phyloP scores from a whole-genome alignment of 2,113 vertebrate genomes.

The Lota lota region DNA sequence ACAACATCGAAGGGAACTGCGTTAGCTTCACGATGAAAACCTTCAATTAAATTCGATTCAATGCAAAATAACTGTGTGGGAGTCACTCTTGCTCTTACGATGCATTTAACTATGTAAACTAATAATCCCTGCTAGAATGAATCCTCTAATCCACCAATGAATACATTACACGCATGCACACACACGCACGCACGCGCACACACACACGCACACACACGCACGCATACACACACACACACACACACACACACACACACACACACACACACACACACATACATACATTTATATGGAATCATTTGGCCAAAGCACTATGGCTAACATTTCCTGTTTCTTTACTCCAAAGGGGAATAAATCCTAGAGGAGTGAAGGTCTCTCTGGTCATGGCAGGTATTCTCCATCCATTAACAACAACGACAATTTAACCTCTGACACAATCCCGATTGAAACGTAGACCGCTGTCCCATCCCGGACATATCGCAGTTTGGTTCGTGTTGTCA shows the following conservation, averaged over 20 bases:
- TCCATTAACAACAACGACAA: conserved; percentile 54
- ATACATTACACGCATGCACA: background rate
- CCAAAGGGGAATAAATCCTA: conserved; percentile 10
- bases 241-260: background rate
- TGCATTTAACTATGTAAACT: too few relatives aligned
- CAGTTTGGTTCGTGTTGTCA: conserved; percentile 46
- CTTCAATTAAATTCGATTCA: too few relatives aligned
- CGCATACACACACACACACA: background rate
- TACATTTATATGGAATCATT: too few relatives aligned
- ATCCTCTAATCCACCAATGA: too few relatives aligned
- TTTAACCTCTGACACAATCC: conserved; percentile 58
- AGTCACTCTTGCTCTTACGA: too few relatives aligned
- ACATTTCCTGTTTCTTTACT: background rate
- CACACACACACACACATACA: too few relatives aligned
- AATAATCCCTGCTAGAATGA: too few relatives aligned
- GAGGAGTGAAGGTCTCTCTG: conserved; percentile 22
- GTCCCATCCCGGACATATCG: conserved; percentile 45
- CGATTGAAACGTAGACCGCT: conserved; percentile 46
- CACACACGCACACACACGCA: background rate
- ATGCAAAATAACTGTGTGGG: too few relatives aligned
- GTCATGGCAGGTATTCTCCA: conserved; percentile 29
- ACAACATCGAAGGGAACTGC: too few relatives aligned
- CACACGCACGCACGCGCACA: background rate
- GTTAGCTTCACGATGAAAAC: too few relatives aligned
- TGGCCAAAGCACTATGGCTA: too few relatives aligned